Percentiles rank a stretch among this genome's conserved stretches.
These are phyloP conservation scores for Agapornis canus DNA, from an alignment of 2,797 vertebrate genomes.

Conservation along the genomic window DNA sequence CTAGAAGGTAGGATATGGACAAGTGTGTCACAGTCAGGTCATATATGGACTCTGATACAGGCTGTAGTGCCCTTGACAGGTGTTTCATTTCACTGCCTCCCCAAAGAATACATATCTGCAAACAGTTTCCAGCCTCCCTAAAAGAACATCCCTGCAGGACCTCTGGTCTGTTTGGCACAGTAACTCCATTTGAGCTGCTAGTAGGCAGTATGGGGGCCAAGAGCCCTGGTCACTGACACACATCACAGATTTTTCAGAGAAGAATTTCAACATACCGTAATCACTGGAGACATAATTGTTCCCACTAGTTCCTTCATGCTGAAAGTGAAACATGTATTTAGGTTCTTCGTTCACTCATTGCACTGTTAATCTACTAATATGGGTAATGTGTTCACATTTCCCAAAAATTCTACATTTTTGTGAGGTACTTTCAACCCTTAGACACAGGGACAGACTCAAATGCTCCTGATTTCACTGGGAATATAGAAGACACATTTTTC, in stretches of 20 bases:
- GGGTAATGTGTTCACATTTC: not conserved
- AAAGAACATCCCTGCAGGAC: not conserved
- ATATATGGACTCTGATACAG: not conserved
- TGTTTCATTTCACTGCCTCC: not conserved
- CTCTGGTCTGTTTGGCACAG: not conserved
- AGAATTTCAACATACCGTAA: not conserved
- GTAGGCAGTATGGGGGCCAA: not conserved
- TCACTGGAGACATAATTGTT: not conserved
- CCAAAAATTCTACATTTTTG: not conserved
- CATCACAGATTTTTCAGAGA: accelerated
- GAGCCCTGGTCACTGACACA: not conserved
- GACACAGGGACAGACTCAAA: not conserved
- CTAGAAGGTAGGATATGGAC: not conserved
- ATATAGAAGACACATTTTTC: not conserved
- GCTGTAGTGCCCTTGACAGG: not conserved
- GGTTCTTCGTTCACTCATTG: not conserved
- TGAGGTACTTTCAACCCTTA: not conserved
- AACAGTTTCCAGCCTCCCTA: not conserved
- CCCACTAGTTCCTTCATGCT: not conserved
- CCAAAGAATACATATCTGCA: not conserved
- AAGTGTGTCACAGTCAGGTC: accelerated
- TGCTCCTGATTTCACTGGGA: not conserved
- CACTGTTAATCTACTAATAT: not conserved
- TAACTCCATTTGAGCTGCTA: not conserved
- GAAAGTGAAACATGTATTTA: not conserved